These are phyloP conservation scores for Cnemophilus loriae DNA, from an alignment of 2,113 vertebrate genomes.

Conservation along the genomic window DNA sequence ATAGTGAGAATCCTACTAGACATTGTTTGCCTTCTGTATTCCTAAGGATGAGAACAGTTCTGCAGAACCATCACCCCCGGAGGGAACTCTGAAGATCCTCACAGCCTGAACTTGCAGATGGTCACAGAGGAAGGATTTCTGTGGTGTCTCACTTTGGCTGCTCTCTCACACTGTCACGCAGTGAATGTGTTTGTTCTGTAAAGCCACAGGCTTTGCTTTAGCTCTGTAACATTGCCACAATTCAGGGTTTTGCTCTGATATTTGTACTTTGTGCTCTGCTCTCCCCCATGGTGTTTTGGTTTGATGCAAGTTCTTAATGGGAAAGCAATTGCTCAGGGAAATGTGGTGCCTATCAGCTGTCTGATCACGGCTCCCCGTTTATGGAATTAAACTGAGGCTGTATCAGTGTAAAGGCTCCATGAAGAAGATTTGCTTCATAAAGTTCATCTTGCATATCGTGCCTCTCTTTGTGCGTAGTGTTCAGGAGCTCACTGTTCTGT, in stretches of 20 bases:
- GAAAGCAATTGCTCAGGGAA: not conserved
- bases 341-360: not conserved
- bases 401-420: not conserved
- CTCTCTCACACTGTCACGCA: fast-evolving
- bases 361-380: not conserved
- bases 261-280: not conserved
- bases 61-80: fast-evolving
- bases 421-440: conserved; percentile 5
- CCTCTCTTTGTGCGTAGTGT: not conserved
- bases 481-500: not conserved
- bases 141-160: not conserved
- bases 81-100: not conserved
- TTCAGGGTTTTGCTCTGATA: not conserved
- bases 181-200: not conserved
- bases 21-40: not conserved
- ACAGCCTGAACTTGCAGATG: not conserved
- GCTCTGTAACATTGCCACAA: not conserved
- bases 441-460: conserved; percentile 13
- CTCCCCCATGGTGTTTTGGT: not conserved
- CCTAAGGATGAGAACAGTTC: not conserved
- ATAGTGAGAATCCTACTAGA: not conserved
- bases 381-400: not conserved
- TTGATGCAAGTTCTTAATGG: not conserved
- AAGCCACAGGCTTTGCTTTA: not conserved
- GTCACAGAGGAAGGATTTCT: not conserved